Conservation (phyloP, 2,888 invertebrate genomes). For the Entomobrya proxima region DNA sequence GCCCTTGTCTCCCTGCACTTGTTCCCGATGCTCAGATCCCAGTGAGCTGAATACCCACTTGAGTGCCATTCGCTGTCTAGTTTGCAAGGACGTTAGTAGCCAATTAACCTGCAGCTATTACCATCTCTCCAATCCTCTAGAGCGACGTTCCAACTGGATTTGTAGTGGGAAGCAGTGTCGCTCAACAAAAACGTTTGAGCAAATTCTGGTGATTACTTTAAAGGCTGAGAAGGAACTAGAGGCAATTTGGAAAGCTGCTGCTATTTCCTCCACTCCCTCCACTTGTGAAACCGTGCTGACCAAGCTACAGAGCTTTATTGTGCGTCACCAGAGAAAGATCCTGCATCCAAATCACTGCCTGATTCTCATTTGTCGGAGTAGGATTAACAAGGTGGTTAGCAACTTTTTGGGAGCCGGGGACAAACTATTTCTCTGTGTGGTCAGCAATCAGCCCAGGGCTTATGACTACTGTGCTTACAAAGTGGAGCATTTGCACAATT, state of each 20-base stretch:
- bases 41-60: background rate
- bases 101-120: conserved; percentile 26
- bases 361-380: background rate
- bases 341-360: conserved; percentile 43
- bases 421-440: conserved; percentile 54
- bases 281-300: conserved; percentile 5
- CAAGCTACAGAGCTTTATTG: conserved; percentile 33
- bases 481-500: background rate
- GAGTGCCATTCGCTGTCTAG: background rate
- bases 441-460: conserved; percentile 29
- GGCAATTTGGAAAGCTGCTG: background rate
- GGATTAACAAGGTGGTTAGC: conserved; percentile 20
- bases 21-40: conserved; percentile 24
- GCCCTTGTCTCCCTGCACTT: background rate
- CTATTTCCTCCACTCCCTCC: background rate
- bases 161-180: conserved; percentile 21
- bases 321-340: conserved; percentile 40
- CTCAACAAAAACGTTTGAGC: conserved; percentile 16
- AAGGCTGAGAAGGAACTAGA: conserved; percentile 49
- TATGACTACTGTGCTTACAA: conserved; percentile 47
- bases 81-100: conserved; percentile 30
- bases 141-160: conserved; percentile 9
- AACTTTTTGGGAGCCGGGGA: conserved; percentile 41
- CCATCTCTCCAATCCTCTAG: conserved; percentile 16
- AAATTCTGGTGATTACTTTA: background rate